Base-by-base conservation (phyloP, 2,113 vertebrate genomes). In the Lagopus leucura region DNA sequence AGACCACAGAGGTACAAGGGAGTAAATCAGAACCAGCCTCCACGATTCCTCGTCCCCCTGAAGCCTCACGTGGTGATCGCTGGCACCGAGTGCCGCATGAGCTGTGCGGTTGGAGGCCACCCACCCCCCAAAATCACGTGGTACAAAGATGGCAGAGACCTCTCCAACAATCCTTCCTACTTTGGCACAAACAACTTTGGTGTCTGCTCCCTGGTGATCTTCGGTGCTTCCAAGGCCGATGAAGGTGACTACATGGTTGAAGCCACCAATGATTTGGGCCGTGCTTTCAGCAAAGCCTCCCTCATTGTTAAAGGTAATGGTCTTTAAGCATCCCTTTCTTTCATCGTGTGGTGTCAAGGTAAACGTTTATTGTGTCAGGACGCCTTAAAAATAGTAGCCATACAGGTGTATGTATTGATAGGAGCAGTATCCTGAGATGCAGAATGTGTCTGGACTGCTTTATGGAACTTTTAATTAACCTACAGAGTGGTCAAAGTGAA, bases 81-180 rank as follows among this genome's bases (percentile, higher is more conserved):
- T 0, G 98, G 98, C 69, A 98, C 98, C 0, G 98, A 98, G 74
- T 99, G 99, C 52, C 97, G 70, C 42, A 99, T 99, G 98, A 99
- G 97, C 96, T 99, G 99, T 1, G 98, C 99, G 0, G 98, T 99
- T 28, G 97, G 89, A 32, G 99, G 98, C 74, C 92, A 97, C 5
- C 99, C 99, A 1, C 27, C 45, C 6, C 98, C 99, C 3, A 98
- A 92, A 2, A 50, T 99, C 95, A 98, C 97, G 1, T 99, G 99
- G 99, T 98, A 98, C 89, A 98, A 97, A 90, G 95, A 98, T 55
- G 94, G 77, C 45, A 92, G 97, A 82, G 98, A 98, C 93, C 91
- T 99, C 79, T 98, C 97, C 86, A 96, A 91, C 1, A 93, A 98
- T 48, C 89, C 98, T 2, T 82, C 96, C 13, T 98, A 98, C 63